A percentile compares a stretch with the other conserved stretches of the same genome.
Conservation (phyloP, 92 coral and sea anemone species). For the Nematostella vectensis region DNA sequence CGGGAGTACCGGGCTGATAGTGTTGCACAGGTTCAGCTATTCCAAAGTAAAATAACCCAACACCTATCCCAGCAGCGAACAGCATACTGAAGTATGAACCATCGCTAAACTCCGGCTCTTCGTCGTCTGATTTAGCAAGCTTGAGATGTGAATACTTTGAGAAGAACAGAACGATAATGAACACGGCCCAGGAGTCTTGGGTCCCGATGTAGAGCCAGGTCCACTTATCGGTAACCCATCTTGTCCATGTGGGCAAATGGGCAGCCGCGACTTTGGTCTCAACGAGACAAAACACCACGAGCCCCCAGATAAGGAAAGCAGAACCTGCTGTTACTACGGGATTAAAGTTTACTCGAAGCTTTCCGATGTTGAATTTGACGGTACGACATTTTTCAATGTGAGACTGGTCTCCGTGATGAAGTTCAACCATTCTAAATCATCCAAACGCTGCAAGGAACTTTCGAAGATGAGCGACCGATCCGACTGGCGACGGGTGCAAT, state of each 20-base stretch:
- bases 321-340: constrained; percentile 68
- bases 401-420: no score
- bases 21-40: constrained; percentile 82
- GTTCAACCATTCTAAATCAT: no score
- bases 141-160: no score
- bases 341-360: constrained; percentile 31
- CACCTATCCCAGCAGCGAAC: constrained; percentile 89
- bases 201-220: constrained; percentile 90
- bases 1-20: no score
- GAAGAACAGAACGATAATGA: constrained; percentile 66
- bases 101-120: no score
- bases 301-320: constrained; percentile 68
- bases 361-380: constrained; percentile 10
- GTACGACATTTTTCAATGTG: constrained; percentile 17
- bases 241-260: constrained; percentile 47
- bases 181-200: constrained; percentile 73
- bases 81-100: constrained; percentile 83
- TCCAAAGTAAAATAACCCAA: constrained; percentile 80
- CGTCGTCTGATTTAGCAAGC: no score
- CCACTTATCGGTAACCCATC: constrained; percentile 69
- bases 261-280: constrained; percentile 48
- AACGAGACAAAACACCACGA: constrained; percentile 61
- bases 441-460: no score
- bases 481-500: no score
- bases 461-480: no score